A percentile compares a stretch with the other conserved stretches of the same genome.
Evolutionary conservation across 2,888 invertebrate species (phyloP).

Genomic region (Panzeria rudis): DNA sequence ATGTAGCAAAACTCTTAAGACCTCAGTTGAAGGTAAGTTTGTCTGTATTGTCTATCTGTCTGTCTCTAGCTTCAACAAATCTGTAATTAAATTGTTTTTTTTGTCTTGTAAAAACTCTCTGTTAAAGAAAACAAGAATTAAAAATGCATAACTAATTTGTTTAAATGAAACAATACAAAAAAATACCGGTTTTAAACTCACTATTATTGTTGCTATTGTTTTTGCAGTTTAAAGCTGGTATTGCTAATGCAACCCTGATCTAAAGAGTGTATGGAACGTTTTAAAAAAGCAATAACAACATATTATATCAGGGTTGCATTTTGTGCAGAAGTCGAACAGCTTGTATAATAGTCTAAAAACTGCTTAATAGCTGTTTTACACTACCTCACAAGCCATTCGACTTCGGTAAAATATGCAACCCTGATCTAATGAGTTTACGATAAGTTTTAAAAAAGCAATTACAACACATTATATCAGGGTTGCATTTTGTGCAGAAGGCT

Average conservation of each 20-base stretch:
- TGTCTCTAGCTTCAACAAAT: not conserved
- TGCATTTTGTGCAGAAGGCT: no score
- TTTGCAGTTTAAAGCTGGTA: not conserved
- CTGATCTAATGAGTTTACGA: no score
- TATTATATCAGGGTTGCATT: no score
- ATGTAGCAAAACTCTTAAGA: not conserved
- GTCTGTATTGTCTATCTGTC: not conserved
- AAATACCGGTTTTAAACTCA: conserved; percentile 1
- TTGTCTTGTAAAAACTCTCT: not conserved
- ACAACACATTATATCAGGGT: no score
- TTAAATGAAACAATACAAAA: not conserved
- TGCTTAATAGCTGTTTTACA: no score
- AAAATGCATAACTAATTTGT: not conserved
- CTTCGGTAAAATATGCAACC: no score
- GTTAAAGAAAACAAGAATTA: not conserved
- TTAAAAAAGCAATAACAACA: no score
- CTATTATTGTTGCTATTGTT: not conserved
- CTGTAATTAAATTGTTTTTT: not conserved
- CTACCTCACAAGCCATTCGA: no score
- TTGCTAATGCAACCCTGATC: not conserved
- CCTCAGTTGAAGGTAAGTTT: not conserved
- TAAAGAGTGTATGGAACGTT: no score
- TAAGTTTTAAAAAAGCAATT: no score
- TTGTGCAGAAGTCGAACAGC: no score
- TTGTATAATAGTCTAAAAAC: no score